Conservation (phyloP, 1,140 invertebrate genomes). For the Hyposmocoma kahamanoa region DNA sequence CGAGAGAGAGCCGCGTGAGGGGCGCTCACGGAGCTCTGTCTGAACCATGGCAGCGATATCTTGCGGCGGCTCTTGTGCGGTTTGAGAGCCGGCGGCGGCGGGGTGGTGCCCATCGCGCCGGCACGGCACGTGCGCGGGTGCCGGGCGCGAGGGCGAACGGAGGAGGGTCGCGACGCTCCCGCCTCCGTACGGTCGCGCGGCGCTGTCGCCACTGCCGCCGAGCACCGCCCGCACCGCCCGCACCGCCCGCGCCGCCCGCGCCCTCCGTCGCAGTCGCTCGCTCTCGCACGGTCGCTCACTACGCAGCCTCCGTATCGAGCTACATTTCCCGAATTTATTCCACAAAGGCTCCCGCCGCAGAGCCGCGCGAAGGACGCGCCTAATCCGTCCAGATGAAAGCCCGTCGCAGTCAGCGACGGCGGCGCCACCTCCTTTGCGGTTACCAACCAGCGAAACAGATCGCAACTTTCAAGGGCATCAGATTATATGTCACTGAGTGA, state of each 20-base stretch:
- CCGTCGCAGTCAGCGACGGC: conserved; percentile 10
- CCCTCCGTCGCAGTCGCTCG: conserved; percentile 16
- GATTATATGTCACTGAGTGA: conserved; percentile 3
- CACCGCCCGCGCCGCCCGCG: conserved; percentile 30
- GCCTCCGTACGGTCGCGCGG: conserved; percentile 50
- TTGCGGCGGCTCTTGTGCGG: conserved; percentile 84
- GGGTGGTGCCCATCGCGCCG: conserved; percentile 68
- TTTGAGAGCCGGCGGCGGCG: conserved; percentile 68
- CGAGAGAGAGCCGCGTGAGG: conserved; percentile 82
- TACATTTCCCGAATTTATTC: conserved; percentile 57
- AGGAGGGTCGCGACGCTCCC: conserved; percentile 23
- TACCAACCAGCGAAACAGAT: conserved; percentile 7
- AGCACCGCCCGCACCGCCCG: conserved; percentile 23
- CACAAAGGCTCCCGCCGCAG: conserved; percentile 26
- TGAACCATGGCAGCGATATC: conserved; percentile 92
- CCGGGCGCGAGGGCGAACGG: conserved; percentile 19
- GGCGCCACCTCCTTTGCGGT: conserved; percentile 6
- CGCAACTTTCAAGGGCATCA: conserved; percentile 7
- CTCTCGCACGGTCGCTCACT: conserved; percentile 36
- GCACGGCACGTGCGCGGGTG: conserved; percentile 28
- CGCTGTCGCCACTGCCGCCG: conserved; percentile 48
- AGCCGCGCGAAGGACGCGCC: conserved; percentile 29
- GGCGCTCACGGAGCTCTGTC: conserved; percentile 82
- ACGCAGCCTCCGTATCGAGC: conserved; percentile 71
- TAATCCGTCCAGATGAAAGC: conserved; percentile 26